Evolutionary conservation across 1,140 invertebrate genomes (phyloP), one percentile per base, ranked within the genome.

Genomic region (Solen grandis): DNA sequence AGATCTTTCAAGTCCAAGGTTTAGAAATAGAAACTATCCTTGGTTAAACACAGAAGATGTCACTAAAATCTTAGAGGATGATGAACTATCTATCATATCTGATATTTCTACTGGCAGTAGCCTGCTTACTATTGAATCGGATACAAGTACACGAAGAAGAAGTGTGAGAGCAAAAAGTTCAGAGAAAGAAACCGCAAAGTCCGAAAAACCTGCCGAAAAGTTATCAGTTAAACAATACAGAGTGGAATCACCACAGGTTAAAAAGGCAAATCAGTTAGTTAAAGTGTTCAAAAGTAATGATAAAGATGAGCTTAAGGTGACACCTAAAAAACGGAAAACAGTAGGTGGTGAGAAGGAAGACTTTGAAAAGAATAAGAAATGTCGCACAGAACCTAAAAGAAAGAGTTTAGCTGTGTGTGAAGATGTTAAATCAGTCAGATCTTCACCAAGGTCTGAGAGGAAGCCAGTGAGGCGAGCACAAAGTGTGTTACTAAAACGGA

Each of bases 61-160:
- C 1, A 78, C 84, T 13, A 72, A 83, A 66, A 78, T 86, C 57
- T 66, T 90, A 19, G 77, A 84, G 62, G 68, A 87, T 75, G 87
- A 88, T 57, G 68, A 81, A 19, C 46, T 86, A 16, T 84, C 82
- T 8, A 0, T 83, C 1, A 77, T 84, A 55, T 86, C 85, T 22
- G 62, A 35, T 29, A 69, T 38, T 50, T 79, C 59, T 27, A 46
- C 36, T 22, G 54, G 38, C n/a, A 76, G 25, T 29, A n/a, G n/a
- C n/a, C n/a, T n/a, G n/a, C n/a, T n/a, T n/a, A n/a, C n/a, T n/a
- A n/a, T n/a, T n/a, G n/a, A n/a, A n/a, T n/a, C n/a, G n/a, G n/a
- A n/a, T n/a, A n/a, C n/a, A n/a, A n/a, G n/a, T n/a, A n/a, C n/a
- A n/a, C n/a, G n/a, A n/a, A n/a, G n/a, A n/a, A n/a, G n/a, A n/a